phyloP scores from a whole-genome alignment of 2,888 invertebrate genomes.

The Hypercompe scribonia region DNA sequence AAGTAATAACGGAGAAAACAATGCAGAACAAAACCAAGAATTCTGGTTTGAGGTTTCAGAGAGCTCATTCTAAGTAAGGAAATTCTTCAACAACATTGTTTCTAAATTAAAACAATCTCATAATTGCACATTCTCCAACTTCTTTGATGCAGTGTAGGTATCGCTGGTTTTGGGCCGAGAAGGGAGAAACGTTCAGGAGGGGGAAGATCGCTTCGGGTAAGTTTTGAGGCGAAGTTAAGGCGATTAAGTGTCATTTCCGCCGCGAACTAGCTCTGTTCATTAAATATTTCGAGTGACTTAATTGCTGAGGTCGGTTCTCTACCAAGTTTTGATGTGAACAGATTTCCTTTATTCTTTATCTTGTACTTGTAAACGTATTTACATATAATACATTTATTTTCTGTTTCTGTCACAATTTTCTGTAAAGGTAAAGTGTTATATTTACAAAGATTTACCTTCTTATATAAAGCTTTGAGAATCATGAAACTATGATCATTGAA shows the following conservation, averaged over 20 bases:
- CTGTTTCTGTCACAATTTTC: neutral
- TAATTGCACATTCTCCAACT: conserved; percentile 85
- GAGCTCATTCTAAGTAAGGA: conserved; percentile 78
- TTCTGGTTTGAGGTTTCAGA: conserved; percentile 80
- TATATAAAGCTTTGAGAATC: neutral
- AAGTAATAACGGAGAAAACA: conserved; percentile 80
- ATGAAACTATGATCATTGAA: neutral
- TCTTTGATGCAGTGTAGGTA: conserved; percentile 84
- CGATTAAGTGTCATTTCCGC: conserved; percentile 86
- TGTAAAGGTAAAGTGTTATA: neutral
- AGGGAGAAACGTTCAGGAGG: conserved; percentile 45
- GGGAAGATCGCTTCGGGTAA: conserved; percentile 66
- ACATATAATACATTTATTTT: conserved; percentile 22
- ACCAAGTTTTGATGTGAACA: conserved; percentile 72
- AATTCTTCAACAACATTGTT: conserved; percentile 85
- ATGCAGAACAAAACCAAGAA: conserved; percentile 82
- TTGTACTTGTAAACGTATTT: conserved; percentile 37
- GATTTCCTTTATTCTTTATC: conserved; percentile 61
- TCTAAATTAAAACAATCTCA: conserved; percentile 87
- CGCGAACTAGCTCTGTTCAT: conserved; percentile 84
- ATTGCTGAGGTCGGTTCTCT: conserved; percentile 78
- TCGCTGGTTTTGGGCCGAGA: conserved; percentile 49
- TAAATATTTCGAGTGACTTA: conserved; percentile 85
- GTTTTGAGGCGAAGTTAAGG: conserved; percentile 84
- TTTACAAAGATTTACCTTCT: neutral